Evolutionary conservation across 1,140 invertebrate genomes (phyloP).

Genomic region (Octopus sinensis): DNA sequence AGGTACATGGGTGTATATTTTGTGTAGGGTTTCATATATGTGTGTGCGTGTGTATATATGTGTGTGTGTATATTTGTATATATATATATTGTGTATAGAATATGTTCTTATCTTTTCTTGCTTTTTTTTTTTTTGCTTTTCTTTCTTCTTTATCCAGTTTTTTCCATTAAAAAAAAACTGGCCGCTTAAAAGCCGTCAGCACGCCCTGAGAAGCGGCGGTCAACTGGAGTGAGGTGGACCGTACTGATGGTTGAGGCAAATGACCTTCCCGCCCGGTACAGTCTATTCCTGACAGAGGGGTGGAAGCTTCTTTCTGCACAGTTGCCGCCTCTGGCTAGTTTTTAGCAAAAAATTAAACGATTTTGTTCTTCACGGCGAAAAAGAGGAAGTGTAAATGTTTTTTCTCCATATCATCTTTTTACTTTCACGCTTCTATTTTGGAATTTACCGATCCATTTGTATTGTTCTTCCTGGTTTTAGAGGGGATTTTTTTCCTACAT

Average conservation of each 20-base stretch:
- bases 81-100: too few relatives aligned
- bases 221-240: slow-evolving; percentile 45
- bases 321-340: slow-evolving; percentile 24
- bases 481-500: neutral
- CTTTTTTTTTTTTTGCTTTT: too few relatives aligned
- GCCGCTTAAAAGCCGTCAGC: slow-evolving; percentile 25
- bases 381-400: slow-evolving; percentile 23
- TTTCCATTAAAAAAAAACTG: neutral
- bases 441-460: neutral
- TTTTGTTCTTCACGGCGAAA: too few relatives aligned
- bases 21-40: too few relatives aligned
- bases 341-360: too few relatives aligned
- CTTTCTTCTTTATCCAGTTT: too few relatives aligned
- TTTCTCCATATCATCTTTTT: slow-evolving; percentile 30
- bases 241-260: slow-evolving; percentile 41
- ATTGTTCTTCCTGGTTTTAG: too few relatives aligned
- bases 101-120: too few relatives aligned
- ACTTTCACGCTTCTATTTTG: neutral
- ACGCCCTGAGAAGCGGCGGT: slow-evolving; percentile 41
- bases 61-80: too few relatives aligned
- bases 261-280: slow-evolving; percentile 44
- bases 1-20: too few relatives aligned
- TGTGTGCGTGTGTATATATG: too few relatives aligned
- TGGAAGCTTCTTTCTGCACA: slow-evolving; percentile 30
- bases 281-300: slow-evolving; percentile 41